Base-by-base conservation (phyloP, 2,888 invertebrate genomes). In the Arrhopalites spinosus region DNA sequence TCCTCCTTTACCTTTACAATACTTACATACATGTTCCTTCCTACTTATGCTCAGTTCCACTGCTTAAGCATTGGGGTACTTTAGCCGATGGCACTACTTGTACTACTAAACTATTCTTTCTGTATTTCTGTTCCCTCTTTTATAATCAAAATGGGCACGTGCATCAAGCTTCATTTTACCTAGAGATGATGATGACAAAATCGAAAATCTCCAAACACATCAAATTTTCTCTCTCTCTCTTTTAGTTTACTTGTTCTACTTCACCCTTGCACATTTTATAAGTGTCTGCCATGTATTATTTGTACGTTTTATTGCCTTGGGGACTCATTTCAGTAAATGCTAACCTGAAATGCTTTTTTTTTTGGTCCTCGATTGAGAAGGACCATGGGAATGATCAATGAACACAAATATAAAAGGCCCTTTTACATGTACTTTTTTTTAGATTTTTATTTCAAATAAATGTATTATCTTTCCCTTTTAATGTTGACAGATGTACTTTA, bases 131-230 rank as follows among this genome's bases (percentile, higher is more conserved):
- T 47, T 23, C 25, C 29, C 56, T 27, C n/a, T 50, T 45, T 67
- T 63, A 30, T 25, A 11, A 36, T 56, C 36, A 69, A 43, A 67
- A 53, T 68, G 67, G 43, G 61, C 67, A 67, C 69, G 53, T 73
- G 53, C 61, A 56, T 30, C 56, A 73, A 36, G 20, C 50, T 13
- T 67, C 67, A 36, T 53, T 69, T 69, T 50, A 67, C 74, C 69
- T 73, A 64, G 64, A 66, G 64, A 53, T 36, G 78, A 76, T 78
- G 78, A 78, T 77, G 78, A 78, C 77, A 78, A 78, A 78, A 77
- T 77, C 78, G 78, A 78, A 77, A 77, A 74, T 67, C 67, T 68
- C 74, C n/a, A 27, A 45, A 61, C 50, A 43, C 43, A 71, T 71
- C 71, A 56, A 73, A 59, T 53, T 69, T 50, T 53, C 20, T 30